phyloP scores from a whole-genome alignment of 1,140 invertebrate genomes.

The Helicoverpa zea region DNA sequence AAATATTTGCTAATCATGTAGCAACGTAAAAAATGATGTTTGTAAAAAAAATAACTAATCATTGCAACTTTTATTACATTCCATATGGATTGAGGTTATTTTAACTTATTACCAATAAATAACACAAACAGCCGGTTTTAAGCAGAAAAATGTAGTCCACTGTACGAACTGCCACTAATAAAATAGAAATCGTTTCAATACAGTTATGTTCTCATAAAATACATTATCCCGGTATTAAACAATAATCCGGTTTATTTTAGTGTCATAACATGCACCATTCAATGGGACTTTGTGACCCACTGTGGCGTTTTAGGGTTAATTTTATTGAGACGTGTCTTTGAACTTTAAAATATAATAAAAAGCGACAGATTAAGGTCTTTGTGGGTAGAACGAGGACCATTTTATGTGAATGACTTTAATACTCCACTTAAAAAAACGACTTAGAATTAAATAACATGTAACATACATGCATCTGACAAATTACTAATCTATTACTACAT shows the following conservation, averaged over 20 bases:
- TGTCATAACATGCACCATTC: slow-evolving; percentile 32
- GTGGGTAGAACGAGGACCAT: too few relatives aligned
- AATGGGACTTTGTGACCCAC: slow-evolving; percentile 38
- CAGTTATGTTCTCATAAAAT: slow-evolving; percentile 43
- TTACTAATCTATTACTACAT: too few relatives aligned
- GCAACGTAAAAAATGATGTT: too few relatives aligned
- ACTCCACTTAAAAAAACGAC: too few relatives aligned
- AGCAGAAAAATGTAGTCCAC: slow-evolving; percentile 48
- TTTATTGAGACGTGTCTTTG: slow-evolving; percentile 5
- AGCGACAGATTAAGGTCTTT: too few relatives aligned
- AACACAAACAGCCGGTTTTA: slow-evolving; percentile 40
- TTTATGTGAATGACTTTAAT: too few relatives aligned
- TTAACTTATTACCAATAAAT: slow-evolving; percentile 29
- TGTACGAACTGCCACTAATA: slow-evolving; percentile 39
- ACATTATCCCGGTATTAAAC: slow-evolving; percentile 43
- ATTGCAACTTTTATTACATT: slow-evolving; percentile 32
- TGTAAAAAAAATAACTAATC: too few relatives aligned
- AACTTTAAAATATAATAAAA: neutral
- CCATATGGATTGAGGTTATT: slow-evolving; percentile 16
- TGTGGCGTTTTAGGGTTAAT: slow-evolving; percentile 17
- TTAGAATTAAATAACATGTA: too few relatives aligned
- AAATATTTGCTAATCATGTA: slow-evolving; percentile 2
- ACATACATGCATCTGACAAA: too few relatives aligned
- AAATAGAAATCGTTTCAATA: slow-evolving; percentile 49
- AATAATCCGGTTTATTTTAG: slow-evolving; percentile 46